phyloP scores from a whole-genome alignment of 2,113 vertebrate species.

The mouse (Mus musculus) region DNA sequence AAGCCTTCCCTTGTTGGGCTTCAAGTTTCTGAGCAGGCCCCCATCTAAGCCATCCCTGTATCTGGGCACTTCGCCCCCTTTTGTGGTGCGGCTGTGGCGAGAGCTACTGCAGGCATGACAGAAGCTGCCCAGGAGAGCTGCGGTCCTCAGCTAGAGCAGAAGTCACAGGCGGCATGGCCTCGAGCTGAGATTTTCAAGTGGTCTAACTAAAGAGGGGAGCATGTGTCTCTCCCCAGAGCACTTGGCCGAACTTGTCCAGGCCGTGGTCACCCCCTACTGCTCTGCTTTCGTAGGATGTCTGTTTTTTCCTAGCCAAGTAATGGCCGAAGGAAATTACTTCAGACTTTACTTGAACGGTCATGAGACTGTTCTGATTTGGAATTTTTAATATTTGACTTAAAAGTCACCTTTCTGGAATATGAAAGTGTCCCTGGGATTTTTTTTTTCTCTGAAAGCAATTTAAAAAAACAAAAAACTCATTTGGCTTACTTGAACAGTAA shows the following conservation, averaged over 20 bases:
- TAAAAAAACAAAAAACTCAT: slow-evolving; percentile 59
- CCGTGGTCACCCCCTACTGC: background rate
- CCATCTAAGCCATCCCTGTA: background rate
- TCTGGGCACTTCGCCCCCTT: background rate
- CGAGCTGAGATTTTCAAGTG: slow-evolving; percentile 14
- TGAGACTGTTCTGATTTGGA: slow-evolving; percentile 27
- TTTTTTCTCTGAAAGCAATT: slow-evolving; percentile 57
- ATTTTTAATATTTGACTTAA: slow-evolving; percentile 70
- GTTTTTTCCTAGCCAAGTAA: slow-evolving; percentile 32
- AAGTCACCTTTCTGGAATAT: slow-evolving; percentile 68
- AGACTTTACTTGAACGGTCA: background rate
- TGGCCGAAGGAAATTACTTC: slow-evolving; percentile 16
- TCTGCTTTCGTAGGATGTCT: background rate
- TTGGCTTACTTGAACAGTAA: slow-evolving; percentile 44
- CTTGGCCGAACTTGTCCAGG: background rate
- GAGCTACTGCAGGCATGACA: background rate
- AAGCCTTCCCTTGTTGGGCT: background rate
- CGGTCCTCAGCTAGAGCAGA: background rate
- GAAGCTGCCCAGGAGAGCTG: background rate
- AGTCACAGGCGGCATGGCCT: background rate
- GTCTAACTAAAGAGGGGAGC: background rate
- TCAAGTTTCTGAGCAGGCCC: background rate
- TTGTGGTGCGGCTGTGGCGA: background rate
- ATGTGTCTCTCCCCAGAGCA: background rate
- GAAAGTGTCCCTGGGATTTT: slow-evolving; percentile 58